Conservation (phyloP, 2,888 invertebrate species). For the Horisme vitalbata region DNA sequence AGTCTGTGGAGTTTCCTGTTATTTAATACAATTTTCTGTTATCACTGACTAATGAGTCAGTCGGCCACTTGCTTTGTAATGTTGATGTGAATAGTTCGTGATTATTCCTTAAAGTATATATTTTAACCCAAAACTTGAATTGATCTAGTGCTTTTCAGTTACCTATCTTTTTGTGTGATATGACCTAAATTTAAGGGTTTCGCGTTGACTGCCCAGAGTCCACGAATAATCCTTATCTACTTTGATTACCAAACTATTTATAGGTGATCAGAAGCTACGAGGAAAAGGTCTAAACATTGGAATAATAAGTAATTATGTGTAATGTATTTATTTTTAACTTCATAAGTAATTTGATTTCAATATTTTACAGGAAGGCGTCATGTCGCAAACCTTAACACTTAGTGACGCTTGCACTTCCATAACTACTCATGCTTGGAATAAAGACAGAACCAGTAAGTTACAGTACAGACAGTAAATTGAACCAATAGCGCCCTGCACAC, state of each 20-base stretch:
- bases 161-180: too few species aligned
- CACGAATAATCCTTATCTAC: slow-evolving; percentile 85
- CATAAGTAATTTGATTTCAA: too few species aligned
- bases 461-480: not conserved
- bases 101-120: too few species aligned
- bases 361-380: slow-evolving; percentile 51
- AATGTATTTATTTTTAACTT: too few species aligned
- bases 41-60: not conserved
- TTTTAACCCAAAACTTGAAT: too few species aligned
- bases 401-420: slow-evolving; percentile 93
- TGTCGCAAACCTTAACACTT: slow-evolving; percentile 94
- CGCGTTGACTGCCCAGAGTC: slow-evolving; percentile 98
- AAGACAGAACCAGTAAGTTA: slow-evolving; percentile 93
- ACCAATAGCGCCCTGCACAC: too few species aligned
- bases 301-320: too few species aligned
- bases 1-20: slow-evolving; percentile 8
- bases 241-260: slow-evolving; percentile 29
- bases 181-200: too few species aligned
- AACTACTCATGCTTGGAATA: slow-evolving; percentile 99
- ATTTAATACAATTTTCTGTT: slow-evolving; percentile 8
- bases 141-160: too few species aligned
- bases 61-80: slow-evolving; percentile 1
- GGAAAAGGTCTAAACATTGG: slow-evolving; percentile 4
- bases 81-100: slow-evolving; percentile 7
- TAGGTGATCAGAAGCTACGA: not conserved